Evolutionary conservation across 2,888 invertebrate genomes (phyloP).

Genomic region (Andricus quercusramuli): DNA sequence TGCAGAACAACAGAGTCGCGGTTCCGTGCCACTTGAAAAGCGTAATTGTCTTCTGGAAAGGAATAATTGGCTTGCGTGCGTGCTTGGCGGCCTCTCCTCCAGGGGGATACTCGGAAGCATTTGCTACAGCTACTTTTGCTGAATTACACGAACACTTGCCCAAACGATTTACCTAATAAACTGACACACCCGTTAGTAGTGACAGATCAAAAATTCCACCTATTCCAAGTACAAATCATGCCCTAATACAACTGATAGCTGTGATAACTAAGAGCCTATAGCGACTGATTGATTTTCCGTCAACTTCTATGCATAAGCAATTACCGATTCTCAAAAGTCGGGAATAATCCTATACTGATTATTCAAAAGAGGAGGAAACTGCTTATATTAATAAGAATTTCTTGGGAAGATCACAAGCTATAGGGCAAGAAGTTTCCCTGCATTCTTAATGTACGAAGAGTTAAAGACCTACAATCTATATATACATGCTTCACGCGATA

Average conservation of each 20-base stretch:
- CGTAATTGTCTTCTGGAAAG: conserved; percentile 72
- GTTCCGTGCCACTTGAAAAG: conserved; percentile 60
- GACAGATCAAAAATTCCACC: neutral
- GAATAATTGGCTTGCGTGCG: conserved; percentile 68
- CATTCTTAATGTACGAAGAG: neutral
- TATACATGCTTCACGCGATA: neutral
- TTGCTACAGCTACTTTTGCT: conserved; percentile 48
- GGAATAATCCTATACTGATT: neutral
- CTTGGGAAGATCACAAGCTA: too few species aligned
- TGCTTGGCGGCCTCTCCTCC: conserved; percentile 45
- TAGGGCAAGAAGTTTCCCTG: neutral
- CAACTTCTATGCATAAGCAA: neutral
- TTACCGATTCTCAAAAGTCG: too few species aligned
- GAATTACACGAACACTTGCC: conserved; percentile 49
- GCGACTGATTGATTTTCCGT: neutral
- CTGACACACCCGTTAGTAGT: conserved; percentile 18
- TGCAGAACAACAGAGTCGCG: conserved; percentile 43
- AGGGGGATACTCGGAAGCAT: conserved; percentile 53
- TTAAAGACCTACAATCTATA: too few species aligned
- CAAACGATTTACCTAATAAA: conserved; percentile 35
- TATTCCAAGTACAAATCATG: neutral
- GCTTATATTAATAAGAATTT: neutral
- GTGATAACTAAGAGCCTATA: neutral
- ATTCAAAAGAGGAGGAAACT: neutral
- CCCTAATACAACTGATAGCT: neutral